A percentile compares a stretch with the other conserved stretches of the same genome.
Conservation (phyloP, 1,140 invertebrate genomes). For the Anoplophora glabripennis region DNA sequence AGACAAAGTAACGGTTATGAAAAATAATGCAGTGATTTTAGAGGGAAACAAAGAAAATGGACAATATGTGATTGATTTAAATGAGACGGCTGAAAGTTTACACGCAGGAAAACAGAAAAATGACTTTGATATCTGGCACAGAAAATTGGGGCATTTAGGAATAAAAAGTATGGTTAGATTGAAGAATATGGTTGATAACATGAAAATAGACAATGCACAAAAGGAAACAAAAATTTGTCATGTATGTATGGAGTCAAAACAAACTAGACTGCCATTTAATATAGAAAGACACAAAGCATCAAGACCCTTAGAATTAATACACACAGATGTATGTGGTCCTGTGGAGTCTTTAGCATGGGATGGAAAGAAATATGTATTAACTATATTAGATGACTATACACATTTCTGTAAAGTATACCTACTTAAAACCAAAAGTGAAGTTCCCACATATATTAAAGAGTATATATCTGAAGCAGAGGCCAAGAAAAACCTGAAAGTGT, state of each 20-base stretch:
- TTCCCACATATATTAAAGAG: constrained; percentile 5
- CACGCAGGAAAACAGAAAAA: background rate
- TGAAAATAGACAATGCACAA: background rate
- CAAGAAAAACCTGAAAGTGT: background rate
- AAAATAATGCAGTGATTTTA: background rate
- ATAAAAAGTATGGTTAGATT: constrained; percentile 9
- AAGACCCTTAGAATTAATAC: background rate
- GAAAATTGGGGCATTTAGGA: constrained; percentile 12
- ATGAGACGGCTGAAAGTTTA: background rate
- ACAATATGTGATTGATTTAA: background rate
- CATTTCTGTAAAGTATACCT: constrained; percentile 40
- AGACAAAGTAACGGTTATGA: constrained; percentile 1
- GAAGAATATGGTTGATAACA: background rate
- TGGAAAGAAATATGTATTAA: constrained; percentile 40
- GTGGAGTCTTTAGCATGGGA: constrained; percentile 27
- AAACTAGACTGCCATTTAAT: constrained; percentile 17
- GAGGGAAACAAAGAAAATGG: constrained; percentile 8
- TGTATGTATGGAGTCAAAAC: constrained; percentile 31
- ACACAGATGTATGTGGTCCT: background rate
- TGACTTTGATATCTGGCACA: background rate
- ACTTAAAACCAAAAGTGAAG: constrained; percentile 34
- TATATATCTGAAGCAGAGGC: background rate
- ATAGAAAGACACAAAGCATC: background rate
- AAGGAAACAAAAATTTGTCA: constrained; percentile 21
- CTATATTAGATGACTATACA: constrained; percentile 46